Evolutionary conservation across 92 coral and sea anemone species (phyloP).

Genomic region (Galaxea fascicularis): DNA sequence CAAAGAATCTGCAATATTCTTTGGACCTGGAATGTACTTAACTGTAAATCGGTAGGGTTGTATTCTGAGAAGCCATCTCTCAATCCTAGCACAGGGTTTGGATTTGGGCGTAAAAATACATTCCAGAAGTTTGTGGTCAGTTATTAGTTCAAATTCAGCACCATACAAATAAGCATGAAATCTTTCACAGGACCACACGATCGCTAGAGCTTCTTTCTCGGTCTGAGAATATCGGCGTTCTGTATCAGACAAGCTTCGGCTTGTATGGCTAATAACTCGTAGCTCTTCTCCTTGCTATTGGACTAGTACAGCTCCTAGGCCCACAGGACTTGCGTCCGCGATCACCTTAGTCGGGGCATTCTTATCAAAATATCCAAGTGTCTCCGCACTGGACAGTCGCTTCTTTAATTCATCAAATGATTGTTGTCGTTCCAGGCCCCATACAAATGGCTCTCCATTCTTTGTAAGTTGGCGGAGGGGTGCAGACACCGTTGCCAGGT

Average conservation of each 20-base stretch:
- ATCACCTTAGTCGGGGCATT: no score
- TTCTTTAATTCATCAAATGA: conserved; percentile 55
- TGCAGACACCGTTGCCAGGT: conserved; percentile 16
- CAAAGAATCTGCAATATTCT: no score
- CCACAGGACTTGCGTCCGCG: no score
- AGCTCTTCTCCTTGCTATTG: no score
- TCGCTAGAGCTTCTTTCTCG: conserved; percentile 64
- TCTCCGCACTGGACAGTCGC: no score
- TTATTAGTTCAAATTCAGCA: conserved; percentile 44
- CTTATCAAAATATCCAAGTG: no score
- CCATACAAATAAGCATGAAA: conserved; percentile 57
- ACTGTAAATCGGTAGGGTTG: no score
- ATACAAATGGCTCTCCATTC: no score
- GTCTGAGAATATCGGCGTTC: conserved; percentile 66
- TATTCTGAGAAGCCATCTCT: no score
- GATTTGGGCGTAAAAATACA: conserved; percentile 31
- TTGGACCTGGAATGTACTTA: no score
- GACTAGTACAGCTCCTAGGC: no score
- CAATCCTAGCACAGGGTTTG: conserved; percentile 42
- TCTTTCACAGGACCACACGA: conserved; percentile 72
- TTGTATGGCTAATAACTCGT: conserved; percentile 66
- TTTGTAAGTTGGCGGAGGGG: no score
- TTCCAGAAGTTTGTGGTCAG: conserved; percentile 51
- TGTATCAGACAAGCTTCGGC: conserved; percentile 54
- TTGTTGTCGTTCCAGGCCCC: conserved; percentile 27